These are phyloP conservation scores for Cremastinae sp. DNA, from an alignment of 2,888 invertebrate genomes.

Conservation along the genomic window DNA sequence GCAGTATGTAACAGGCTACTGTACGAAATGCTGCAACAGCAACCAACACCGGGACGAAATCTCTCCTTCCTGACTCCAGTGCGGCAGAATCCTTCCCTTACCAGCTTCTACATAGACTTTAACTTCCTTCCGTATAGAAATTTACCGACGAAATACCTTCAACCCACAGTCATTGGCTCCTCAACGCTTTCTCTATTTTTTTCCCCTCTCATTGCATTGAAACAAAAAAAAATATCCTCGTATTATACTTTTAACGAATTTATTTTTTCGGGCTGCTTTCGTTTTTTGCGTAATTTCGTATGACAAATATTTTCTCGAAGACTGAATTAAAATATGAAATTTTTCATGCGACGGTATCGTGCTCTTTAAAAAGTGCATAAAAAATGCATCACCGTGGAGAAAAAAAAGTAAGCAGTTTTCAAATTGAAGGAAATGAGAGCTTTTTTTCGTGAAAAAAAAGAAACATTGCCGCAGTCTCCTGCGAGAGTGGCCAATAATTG, in stretches of 20 bases:
- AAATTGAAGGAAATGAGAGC: neutral
- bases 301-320: too few relatives aligned
- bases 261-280: too few relatives aligned
- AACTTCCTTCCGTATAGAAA: neutral
- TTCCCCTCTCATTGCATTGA: neutral
- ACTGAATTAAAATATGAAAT: too few relatives aligned
- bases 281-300: too few relatives aligned
- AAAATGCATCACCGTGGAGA: too few relatives aligned
- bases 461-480: neutral
- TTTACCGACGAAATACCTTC: slow-evolving; percentile 2
- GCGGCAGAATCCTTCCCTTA: slow-evolving; percentile 17
- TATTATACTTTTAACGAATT: neutral
- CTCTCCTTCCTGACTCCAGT: slow-evolving; percentile 41
- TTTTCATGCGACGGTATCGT: too few relatives aligned
- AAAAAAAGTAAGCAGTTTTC: too few relatives aligned
- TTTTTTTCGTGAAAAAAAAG: neutral
- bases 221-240: neutral
- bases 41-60: slow-evolving; percentile 39
- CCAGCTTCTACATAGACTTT: neutral
- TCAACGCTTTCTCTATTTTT: neutral
- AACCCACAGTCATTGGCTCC: slow-evolving; percentile 25
- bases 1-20: slow-evolving; percentile 25
- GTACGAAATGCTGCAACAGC: slow-evolving; percentile 45
- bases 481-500: slow-evolving; percentile 24
- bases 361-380: too few relatives aligned